These are phyloP conservation scores for Alloscopus bannaensis DNA, from an alignment of 2,888 invertebrate genomes.

Conservation along the genomic window DNA sequence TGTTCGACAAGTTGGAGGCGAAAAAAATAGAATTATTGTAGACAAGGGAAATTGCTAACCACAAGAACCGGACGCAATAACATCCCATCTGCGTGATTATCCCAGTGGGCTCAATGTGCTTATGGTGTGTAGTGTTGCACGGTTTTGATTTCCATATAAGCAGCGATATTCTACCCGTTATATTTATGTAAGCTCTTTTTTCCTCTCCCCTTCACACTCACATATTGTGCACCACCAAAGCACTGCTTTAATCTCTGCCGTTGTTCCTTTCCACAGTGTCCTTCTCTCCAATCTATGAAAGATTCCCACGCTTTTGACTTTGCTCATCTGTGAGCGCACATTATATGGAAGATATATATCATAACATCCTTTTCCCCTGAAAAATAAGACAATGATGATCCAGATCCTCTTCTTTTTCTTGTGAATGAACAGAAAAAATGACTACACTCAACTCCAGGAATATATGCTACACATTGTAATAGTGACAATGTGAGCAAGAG, in stretches of 20 bases:
- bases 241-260: too few relatives aligned
- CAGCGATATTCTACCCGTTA: slow-evolving; percentile 41
- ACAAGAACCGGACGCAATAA: slow-evolving; percentile 69
- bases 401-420: slow-evolving; percentile 28
- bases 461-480: neutral
- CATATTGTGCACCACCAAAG: too few relatives aligned
- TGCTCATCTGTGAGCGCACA: neutral
- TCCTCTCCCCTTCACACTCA: too few relatives aligned
- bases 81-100: slow-evolving; percentile 57
- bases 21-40: slow-evolving; percentile 1
- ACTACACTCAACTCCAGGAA: neutral
- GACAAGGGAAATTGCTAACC: slow-evolving; percentile 60
- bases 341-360: slow-evolving; percentile 1
- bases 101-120: slow-evolving; percentile 27
- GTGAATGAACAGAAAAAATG: slow-evolving; percentile 15
- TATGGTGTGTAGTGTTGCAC: too few relatives aligned
- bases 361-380: slow-evolving; percentile 8
- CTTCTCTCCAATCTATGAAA: slow-evolving; percentile 66
- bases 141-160: slow-evolving; percentile 7
- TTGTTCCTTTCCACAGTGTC: slow-evolving; percentile 14
- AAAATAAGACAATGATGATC: slow-evolving; percentile 31
- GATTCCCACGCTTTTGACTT: slow-evolving; percentile 69
- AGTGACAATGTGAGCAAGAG: neutral
- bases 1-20: neutral
- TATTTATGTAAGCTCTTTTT: slow-evolving; percentile 4